Percentiles rank a stretch among this genome's conserved stretches.
These are phyloP conservation scores for Dromius quadrimaculatus DNA, from an alignment of 2,888 invertebrate species.

Conservation along the genomic window DNA sequence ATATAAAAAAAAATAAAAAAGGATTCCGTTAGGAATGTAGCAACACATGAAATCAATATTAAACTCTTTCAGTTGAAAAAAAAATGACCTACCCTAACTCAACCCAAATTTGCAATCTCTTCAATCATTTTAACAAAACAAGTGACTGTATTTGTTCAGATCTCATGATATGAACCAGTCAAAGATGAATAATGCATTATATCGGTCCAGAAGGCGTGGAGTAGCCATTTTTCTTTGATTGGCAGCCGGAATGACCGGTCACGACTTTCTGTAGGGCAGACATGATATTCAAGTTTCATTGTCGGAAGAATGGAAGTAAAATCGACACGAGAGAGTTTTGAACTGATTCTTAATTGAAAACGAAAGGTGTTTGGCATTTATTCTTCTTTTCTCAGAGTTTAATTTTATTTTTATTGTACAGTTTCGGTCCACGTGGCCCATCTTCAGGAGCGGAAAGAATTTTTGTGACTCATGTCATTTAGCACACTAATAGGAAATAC, in stretches of 20 bases:
- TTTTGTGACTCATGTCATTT: too few relatives aligned
- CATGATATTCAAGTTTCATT: constrained; percentile 6
- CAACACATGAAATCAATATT: too few relatives aligned
- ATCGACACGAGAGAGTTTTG: too few relatives aligned
- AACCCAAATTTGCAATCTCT: background rate
- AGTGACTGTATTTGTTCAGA: constrained; percentile 1
- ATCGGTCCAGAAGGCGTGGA: background rate
- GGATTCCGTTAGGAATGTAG: background rate
- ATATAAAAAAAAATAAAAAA: background rate
- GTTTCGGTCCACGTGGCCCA: too few relatives aligned
- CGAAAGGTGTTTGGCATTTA: too few relatives aligned
- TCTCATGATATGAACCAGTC: background rate
- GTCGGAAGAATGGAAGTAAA: background rate
- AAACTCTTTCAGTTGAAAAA: too few relatives aligned
- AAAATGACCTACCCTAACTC: background rate
- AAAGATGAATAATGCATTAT: constrained; percentile 8
- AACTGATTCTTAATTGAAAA: constrained; percentile 7
- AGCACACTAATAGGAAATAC: too few relatives aligned
- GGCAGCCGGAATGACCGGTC: constrained; percentile 12
- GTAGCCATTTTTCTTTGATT: background rate
- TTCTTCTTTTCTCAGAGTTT: too few relatives aligned
- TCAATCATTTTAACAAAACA: background rate
- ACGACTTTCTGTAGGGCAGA: constrained; percentile 6
- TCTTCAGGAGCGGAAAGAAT: too few relatives aligned
- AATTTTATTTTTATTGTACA: too few relatives aligned